Base-by-base conservation (phyloP, 2,888 invertebrate species). In the Mimas tiliae region DNA sequence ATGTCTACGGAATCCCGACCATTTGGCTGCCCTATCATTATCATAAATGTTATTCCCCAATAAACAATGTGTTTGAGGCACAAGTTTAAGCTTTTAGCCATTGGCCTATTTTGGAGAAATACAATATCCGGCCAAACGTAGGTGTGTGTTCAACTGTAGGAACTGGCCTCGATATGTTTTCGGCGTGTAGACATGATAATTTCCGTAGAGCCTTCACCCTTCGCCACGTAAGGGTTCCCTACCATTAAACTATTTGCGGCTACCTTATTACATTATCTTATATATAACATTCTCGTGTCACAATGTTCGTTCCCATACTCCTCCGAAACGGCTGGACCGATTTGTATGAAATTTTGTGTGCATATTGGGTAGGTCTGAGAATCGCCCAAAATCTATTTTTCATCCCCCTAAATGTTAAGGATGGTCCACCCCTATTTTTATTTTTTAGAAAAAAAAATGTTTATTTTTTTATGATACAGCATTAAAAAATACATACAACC, bases 171-270 rank as follows among this genome's bases (percentile, higher is more conserved):
- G 69, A 76, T 75, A 73, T 73, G 71, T 71, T 65, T 71, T 65
- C 55, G 69, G 66, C 70, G 74, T 68, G 74, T 73, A 74, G 82
- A 81, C 82, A 80, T 80, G 78, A 83, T 85, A 81, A 85, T 86
- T 88, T 86, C 83, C 85, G 82, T 72, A 58, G 55, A 55, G 19
- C 58, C 42, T 42, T 58, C 58, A 42, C 58, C 58, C 42, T 34
- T 12, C 58, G 6, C 38, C 11, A 42, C 58, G 42, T 58, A 19
- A 12, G 19, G 16, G 19, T 12, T 42, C 11, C 19, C 19, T 12
- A 19, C 19, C 16, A 14, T 58, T 34, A 38, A 16, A 55, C 34
- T 55, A 33, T 14, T 27, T 34, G 8, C n/a, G 48, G 33, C n/a
- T n/a, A 53, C 53, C 14, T 53, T 53, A n/a, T n/a, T n/a, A n/a